Percentiles rank a stretch among this genome's conserved stretches.
Evolutionary conservation across 2,888 invertebrate genomes (phyloP).

Genomic region (Dastarcus helophoroides): DNA sequence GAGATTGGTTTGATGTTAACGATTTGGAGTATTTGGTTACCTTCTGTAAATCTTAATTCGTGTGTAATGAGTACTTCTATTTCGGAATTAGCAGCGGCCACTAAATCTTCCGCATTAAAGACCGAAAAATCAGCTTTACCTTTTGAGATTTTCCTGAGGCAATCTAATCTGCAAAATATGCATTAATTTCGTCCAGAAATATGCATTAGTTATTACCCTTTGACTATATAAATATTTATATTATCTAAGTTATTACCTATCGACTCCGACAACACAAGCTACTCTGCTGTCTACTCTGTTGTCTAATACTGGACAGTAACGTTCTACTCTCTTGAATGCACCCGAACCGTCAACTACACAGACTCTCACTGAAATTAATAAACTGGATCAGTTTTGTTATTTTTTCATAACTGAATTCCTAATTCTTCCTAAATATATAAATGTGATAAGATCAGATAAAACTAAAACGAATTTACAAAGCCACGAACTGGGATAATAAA

Average conservation of each 20-base stretch:
- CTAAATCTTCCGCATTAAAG: slow-evolving; percentile 73
- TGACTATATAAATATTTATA: not conserved
- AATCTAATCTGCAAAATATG: slow-evolving; percentile 53
- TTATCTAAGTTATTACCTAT: slow-evolving; percentile 49
- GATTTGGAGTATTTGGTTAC: too few species aligned
- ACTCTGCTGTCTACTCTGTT: slow-evolving; percentile 45
- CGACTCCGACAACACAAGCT: slow-evolving; percentile 59
- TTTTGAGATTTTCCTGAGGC: slow-evolving; percentile 63
- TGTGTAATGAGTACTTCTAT: slow-evolving; percentile 59
- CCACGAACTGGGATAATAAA: too few species aligned
- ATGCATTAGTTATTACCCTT: not conserved
- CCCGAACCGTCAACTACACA: slow-evolving; percentile 61
- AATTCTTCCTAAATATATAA: too few species aligned
- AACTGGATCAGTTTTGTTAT: too few species aligned
- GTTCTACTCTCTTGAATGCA: slow-evolving; percentile 45
- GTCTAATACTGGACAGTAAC: slow-evolving; percentile 53
- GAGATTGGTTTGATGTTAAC: slow-evolving; percentile 1
- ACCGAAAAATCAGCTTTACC: slow-evolving; percentile 76
- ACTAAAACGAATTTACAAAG: too few species aligned
- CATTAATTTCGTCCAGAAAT: not conserved
- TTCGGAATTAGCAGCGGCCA: slow-evolving; percentile 57
- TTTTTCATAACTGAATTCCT: too few species aligned
- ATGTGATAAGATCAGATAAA: too few species aligned
- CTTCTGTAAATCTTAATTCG: slow-evolving; percentile 47
- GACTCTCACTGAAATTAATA: slow-evolving; percentile 55